Conservation (phyloP, 1,140 invertebrate species). For the Neodiprion lecontei region DNA sequence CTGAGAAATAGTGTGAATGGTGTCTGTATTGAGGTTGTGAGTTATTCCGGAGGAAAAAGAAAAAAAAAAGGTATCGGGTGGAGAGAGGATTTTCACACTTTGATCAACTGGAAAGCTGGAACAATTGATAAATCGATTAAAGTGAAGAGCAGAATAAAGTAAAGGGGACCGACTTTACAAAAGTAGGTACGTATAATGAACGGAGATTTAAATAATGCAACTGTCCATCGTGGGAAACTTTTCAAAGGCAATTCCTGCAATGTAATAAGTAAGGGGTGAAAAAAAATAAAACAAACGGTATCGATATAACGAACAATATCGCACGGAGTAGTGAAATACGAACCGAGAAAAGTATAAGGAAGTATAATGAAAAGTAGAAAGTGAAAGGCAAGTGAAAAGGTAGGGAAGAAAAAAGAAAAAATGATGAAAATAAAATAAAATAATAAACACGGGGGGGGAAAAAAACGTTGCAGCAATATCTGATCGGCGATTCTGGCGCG, state of each 20-base stretch:
- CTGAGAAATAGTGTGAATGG: too few species aligned
- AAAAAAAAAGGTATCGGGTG: too few species aligned
- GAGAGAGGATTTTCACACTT: too few species aligned
- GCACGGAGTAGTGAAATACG: background rate
- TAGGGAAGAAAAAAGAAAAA: too few species aligned
- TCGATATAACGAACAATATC: background rate
- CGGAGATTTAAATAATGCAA: background rate
- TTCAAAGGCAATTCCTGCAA: background rate
- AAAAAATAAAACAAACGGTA: background rate
- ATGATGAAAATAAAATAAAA: too few species aligned
- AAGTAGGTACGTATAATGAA: background rate
- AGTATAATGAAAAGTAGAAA: background rate
- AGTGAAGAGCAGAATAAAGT: too few species aligned
- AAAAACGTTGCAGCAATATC: constrained; percentile 21
- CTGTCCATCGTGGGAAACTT: background rate
- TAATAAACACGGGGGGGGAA: too few species aligned
- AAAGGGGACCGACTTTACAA: too few species aligned
- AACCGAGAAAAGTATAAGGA: background rate
- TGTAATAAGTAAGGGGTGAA: background rate
- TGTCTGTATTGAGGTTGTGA: too few species aligned
- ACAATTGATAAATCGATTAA: too few species aligned
- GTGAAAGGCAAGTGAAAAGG: background rate
- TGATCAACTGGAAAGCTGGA: too few species aligned
- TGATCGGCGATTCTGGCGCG: constrained; percentile 37
- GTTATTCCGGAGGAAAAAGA: too few species aligned